A percentile compares a stretch with the other conserved stretches of the same genome.
Evolutionary conservation across 2,888 invertebrate genomes (phyloP).

Genomic region (Himalopsyche kuldschensis): DNA sequence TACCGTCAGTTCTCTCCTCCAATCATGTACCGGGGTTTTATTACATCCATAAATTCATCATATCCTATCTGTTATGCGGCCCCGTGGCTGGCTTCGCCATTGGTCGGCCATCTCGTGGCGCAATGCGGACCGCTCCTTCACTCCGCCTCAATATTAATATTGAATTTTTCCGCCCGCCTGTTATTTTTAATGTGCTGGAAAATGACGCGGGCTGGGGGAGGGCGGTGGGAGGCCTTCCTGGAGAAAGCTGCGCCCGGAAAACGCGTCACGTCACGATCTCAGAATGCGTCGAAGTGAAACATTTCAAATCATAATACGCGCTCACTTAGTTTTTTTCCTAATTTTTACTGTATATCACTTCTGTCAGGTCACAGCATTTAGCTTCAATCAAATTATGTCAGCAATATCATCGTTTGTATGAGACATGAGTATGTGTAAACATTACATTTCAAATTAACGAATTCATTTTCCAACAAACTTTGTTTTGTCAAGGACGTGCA

Average conservation of each 20-base stretch:
- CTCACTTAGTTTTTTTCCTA: background rate
- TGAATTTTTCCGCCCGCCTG: constrained; percentile 71
- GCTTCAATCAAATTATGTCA: no score
- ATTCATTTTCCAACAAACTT: no score
- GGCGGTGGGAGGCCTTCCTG: background rate
- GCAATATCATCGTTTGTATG: no score
- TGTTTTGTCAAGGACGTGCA: no score
- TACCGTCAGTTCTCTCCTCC: constrained; percentile 49
- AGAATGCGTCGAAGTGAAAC: background rate
- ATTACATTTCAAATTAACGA: no score
- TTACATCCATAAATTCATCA: constrained; percentile 85
- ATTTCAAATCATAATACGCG: background rate
- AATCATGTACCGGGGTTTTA: constrained; percentile 70
- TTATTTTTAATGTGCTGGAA: constrained; percentile 64
- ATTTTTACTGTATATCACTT: no score
- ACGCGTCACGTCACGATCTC: constrained; percentile 10
- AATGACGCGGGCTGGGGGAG: constrained; percentile 45
- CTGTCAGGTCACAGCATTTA: no score
- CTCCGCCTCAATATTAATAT: constrained; percentile 79
- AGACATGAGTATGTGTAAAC: no score
- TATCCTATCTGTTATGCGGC: constrained; percentile 55
- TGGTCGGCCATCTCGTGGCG: constrained; percentile 55
- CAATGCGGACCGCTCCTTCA: constrained; percentile 60
- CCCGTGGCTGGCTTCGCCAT: constrained; percentile 57
- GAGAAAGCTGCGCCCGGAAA: background rate